Evolutionary conservation across 2,888 invertebrate genomes (phyloP).

Genomic region (Nemotelus nigrinus): DNA sequence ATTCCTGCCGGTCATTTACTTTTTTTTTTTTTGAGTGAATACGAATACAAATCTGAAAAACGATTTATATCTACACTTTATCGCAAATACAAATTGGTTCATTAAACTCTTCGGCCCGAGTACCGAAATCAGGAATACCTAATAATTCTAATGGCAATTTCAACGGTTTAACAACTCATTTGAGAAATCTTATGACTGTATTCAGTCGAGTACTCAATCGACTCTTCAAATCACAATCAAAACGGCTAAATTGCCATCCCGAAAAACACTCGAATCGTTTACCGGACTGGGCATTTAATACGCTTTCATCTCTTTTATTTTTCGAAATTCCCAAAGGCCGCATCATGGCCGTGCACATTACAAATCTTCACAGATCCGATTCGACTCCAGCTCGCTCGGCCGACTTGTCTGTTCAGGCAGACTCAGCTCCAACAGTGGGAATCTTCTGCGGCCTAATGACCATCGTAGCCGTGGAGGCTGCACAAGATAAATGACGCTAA

Average conservation of each 20-base stretch:
- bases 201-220: neutral
- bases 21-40: too few species aligned
- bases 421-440: constrained; percentile 24
- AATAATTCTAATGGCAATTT: constrained; percentile 2
- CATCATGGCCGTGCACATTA: constrained; percentile 18
- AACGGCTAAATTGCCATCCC: constrained; percentile 20
- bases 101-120: neutral
- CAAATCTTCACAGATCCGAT: neutral
- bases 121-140: too few species aligned
- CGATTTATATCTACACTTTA: neutral
- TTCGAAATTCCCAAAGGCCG: constrained; percentile 9
- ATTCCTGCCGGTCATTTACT: too few species aligned
- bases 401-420: neutral
- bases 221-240: constrained; percentile 28
- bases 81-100: constrained; percentile 22
- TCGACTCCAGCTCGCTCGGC: neutral
- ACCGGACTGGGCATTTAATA: constrained; percentile 1
- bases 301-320: constrained; percentile 18
- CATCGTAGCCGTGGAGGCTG: constrained; percentile 44
- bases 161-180: constrained; percentile 32
- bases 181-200: constrained; percentile 10
- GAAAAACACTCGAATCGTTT: neutral
- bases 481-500: constrained; percentile 51
- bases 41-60: too few species aligned
- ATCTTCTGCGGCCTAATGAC: constrained; percentile 47